Percentiles rank a stretch among this genome's conserved stretches.
These are phyloP conservation scores for Chelmon rostratus DNA, from an alignment of 2,797 vertebrate species.

Conservation along the genomic window DNA sequence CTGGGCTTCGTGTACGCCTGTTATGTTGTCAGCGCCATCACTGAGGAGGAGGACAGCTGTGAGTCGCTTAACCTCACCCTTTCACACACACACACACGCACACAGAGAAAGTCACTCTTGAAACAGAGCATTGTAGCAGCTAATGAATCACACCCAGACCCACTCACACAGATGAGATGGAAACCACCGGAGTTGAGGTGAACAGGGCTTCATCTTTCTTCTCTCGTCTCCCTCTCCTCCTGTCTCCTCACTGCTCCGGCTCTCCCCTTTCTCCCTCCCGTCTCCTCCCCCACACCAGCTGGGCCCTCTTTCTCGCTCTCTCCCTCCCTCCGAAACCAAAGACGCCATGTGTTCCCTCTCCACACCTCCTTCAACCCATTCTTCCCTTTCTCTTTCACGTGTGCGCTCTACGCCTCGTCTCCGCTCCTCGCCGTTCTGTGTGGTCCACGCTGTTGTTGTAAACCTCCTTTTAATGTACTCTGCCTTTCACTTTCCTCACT, in stretches of 20 bases:
- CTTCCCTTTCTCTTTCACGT: slow-evolving; percentile 46
- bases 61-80: slow-evolving; percentile 80
- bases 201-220: slow-evolving; percentile 49
- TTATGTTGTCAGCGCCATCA: slow-evolving; percentile 92
- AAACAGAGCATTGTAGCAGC: slow-evolving; percentile 41
- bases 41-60: slow-evolving; percentile 96
- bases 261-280: slow-evolving; percentile 38
- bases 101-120: slow-evolving; percentile 23
- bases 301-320: slow-evolving; percentile 59
- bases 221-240: slow-evolving; percentile 32
- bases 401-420: slow-evolving; percentile 16
- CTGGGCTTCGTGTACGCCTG: slow-evolving; percentile 92
- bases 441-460: slow-evolving; percentile 42
- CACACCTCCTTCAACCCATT: slow-evolving; percentile 58
- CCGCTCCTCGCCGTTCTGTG: slow-evolving; percentile 18
- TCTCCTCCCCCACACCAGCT: slow-evolving; percentile 76
- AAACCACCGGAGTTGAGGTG: slow-evolving; percentile 31
- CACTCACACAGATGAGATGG: slow-evolving; percentile 38
- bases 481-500: slow-evolving; percentile 47
- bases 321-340: slow-evolving; percentile 56
- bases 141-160: slow-evolving; percentile 44
- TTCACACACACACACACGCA: slow-evolving; percentile 39
- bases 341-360: slow-evolving; percentile 66
- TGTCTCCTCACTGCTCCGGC: slow-evolving; percentile 26
- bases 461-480: slow-evolving; percentile 48